Base-by-base conservation (phyloP, 2,113 vertebrate genomes). In the Salvelinus namaycush region DNA sequence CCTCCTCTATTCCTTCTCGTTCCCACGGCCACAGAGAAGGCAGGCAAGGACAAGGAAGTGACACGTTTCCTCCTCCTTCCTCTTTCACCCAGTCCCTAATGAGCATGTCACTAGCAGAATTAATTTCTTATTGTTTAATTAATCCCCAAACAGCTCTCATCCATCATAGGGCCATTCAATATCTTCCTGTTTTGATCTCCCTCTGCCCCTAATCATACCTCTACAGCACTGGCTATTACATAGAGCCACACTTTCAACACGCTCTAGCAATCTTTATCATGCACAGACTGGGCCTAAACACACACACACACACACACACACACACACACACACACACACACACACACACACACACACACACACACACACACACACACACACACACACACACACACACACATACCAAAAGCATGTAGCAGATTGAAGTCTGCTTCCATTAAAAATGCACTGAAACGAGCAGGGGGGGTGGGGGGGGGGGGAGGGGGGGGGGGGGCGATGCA, bases 51-150 rank as follows among this genome's bases (percentile, higher is more conserved):
- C 24, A 72, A 74, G 34, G 34, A 34, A 34, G 66, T 82, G 73
- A 39, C 75, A 79, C 74, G 76, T 85, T 77, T 81, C 73, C 70
- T 34, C 78, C 68, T 77, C 75, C 71, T 1, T 34, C 6, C 6
- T 34, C 60, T 79, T 89, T 83, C 77, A 83, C 76, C 69, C 74
- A 62, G 72, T 87, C 92, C 70, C 88, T 92, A 93, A 94, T 92
- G 91, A 94, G 90, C 88, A 87, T 91, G 93, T 93, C 87, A 76
- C 82, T 77, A 85, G 88, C 89, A 85, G 85, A 90, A 93, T 93
- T 91, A 84, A 93, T 93, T 88, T 89, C 79, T 87, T 89, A 91
- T 87, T 91, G 88, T 92, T 87, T 92, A 90, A 93, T 83, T 93
- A 90, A 93, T 94, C 88, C 83, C 84, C 76, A 83, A 89, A 87